These are phyloP conservation scores for Anticlea derivata DNA, from an alignment of 2,888 invertebrate species.

Conservation along the genomic window DNA sequence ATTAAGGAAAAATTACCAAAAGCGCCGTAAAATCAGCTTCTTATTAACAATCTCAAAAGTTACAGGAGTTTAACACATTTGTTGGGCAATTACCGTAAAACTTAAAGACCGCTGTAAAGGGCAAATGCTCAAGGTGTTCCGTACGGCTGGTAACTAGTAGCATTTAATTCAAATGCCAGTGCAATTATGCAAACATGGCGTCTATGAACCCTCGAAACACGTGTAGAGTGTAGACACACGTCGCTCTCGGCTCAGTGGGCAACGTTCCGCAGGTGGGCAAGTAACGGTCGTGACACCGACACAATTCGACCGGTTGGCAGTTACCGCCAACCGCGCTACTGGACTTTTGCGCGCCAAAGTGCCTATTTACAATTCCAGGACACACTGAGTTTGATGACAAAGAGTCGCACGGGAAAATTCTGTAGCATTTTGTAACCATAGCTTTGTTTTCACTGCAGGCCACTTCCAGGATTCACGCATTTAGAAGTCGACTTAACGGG, in stretches of 20 bases:
- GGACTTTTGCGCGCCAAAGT: constrained; percentile 51
- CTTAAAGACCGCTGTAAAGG: constrained; percentile 18
- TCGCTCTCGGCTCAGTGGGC: constrained; percentile 78
- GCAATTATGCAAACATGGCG: constrained; percentile 46
- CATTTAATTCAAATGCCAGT: constrained; percentile 36
- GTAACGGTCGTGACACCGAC: constrained; percentile 68
- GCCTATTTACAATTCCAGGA: constrained; percentile 27
- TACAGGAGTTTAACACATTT: constrained; percentile 15
- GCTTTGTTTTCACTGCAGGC: no score
- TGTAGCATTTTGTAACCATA: no score
- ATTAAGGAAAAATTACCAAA: constrained; percentile 2
- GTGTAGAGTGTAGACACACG: constrained; percentile 59
- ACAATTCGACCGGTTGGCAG: constrained; percentile 54
- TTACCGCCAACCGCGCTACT: constrained; percentile 42
- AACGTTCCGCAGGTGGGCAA: constrained; percentile 75
- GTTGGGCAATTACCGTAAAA: constrained; percentile 21
- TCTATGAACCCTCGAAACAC: constrained; percentile 54
- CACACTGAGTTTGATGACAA: constrained; percentile 11
- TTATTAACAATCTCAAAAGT: constrained; percentile 15
- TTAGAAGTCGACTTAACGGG: neutral
- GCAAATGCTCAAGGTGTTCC: constrained; percentile 28
- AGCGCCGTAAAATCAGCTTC: constrained; percentile 9
- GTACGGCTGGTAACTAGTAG: constrained; percentile 21
- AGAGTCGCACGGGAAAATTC: neutral
- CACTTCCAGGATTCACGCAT: neutral